Base-by-base conservation (phyloP, 2,888 invertebrate genomes). In the Callosobruchus maculatus region DNA sequence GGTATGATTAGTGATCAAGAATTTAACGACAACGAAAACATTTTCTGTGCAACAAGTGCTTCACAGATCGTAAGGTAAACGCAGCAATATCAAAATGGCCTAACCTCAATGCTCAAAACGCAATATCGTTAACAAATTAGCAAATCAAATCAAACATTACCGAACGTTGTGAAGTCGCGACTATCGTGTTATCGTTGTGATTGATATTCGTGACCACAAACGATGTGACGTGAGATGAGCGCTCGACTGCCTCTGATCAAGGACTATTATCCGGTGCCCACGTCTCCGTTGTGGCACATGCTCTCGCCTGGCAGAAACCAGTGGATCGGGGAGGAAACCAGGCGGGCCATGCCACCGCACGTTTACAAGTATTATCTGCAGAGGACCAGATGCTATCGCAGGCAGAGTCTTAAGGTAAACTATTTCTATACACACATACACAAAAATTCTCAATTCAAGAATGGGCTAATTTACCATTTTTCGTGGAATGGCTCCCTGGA, bases 321-420 rank as follows among this genome's bases (percentile, higher is more conserved):
- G 77, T 92, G 92, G 92, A 92, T 92, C 83, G 92, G 92, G 72
- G 90, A 91, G 84, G 92, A 92, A 85, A 92, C 92, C 71, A 90
- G 90, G 79, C 88, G 89, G 68, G 88, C 90, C 9, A 84, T 92
- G 83, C 92, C 92, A 18, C 88, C 89, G 1, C 91, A 92, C 83
- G 91, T 92, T 82, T 91, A 91, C 85, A 91, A 91, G 84, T 92
- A 92, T 86, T 92, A 92, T 84, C 88, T 90, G 82, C 89, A 90
- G 71, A 79, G 86, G 74, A 87, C 86, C 31, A 82, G 84, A 76
- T 85, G 84, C 74, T 87, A 87, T 80, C 81, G 87, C 21, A 80
- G 87, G 76, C 86, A 87, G 79, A 87, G 87, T 78, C 79, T 87
- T 22, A 83, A 84, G 87, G 87, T 87, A 83, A 86, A 85, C 21